A percentile compares a stretch with the other conserved stretches of the same genome.
phyloP scores from a whole-genome alignment of 2,888 invertebrate species.

The Meteorus colon region DNA sequence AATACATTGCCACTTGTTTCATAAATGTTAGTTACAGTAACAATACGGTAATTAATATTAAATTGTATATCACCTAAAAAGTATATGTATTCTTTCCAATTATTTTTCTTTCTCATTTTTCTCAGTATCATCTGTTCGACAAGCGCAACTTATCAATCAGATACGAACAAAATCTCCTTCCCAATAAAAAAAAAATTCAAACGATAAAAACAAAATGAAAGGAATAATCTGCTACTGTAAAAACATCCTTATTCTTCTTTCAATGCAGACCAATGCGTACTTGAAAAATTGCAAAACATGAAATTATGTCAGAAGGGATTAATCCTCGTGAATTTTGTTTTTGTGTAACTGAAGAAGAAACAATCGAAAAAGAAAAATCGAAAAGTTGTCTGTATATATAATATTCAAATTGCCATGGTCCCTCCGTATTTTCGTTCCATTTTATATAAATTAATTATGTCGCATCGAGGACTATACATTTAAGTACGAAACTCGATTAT shows the following conservation, averaged over 20 bases:
- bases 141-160: not conserved
- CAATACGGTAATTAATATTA: conserved; percentile 70
- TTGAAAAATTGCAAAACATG: conserved; percentile 18
- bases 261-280: conserved; percentile 14
- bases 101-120: conserved; percentile 55
- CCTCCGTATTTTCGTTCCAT: conserved; percentile 41
- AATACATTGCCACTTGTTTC: conserved; percentile 80
- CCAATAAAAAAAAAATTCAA: conserved; percentile 23
- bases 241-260: not conserved
- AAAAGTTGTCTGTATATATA: conserved; percentile 28
- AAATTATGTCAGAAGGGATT: conserved; percentile 36
- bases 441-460: conserved; percentile 36
- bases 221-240: not conserved
- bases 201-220: conserved; percentile 1
- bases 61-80: conserved; percentile 54
- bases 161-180: conserved; percentile 22
- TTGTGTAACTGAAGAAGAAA: conserved; percentile 14
- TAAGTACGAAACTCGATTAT: conserved; percentile 58
- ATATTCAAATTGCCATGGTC: conserved; percentile 42
- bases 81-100: conserved; percentile 57
- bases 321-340: conserved; percentile 13
- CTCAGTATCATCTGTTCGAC: not conserved
- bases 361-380: not conserved
- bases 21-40: conserved; percentile 71
- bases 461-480: conserved; percentile 45